Percentiles rank a stretch among this genome's conserved stretches.
phyloP scores from a whole-genome alignment of 2,797 vertebrate species.

The Pteronotus mesoamericanus region DNA sequence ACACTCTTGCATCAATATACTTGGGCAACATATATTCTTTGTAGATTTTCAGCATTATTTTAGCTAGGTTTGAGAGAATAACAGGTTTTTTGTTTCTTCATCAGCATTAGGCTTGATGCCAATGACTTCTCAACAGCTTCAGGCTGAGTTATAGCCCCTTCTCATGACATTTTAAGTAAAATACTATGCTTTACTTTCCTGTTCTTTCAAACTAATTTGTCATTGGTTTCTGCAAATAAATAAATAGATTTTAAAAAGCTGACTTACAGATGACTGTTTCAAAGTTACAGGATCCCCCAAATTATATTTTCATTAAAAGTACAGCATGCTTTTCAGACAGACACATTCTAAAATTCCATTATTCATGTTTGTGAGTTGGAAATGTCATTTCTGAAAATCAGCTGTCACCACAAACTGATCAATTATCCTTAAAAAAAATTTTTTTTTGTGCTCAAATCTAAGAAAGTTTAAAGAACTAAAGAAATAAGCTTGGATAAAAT shows the following conservation, averaged over 20 bases:
- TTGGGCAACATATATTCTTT: not conserved
- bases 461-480: slow-evolving; percentile 3
- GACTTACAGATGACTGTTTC: not conserved
- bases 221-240: not conserved
- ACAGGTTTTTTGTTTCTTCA: not conserved
- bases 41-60: not conserved
- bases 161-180: not conserved
- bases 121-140: not conserved
- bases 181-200: not conserved
- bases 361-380: not conserved
- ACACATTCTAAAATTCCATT: not conserved
- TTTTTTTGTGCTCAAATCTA: not conserved
- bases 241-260: not conserved
- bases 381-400: not conserved
- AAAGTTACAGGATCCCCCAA: not conserved
- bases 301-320: slow-evolving; percentile 32
- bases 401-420: not conserved
- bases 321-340: not conserved
- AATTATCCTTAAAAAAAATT: not conserved
- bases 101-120: not conserved
- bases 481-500: not conserved
- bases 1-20: not conserved
- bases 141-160: not conserved
- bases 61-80: not conserved
- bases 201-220: slow-evolving; percentile 25